phyloP scores from a whole-genome alignment of 2,888 invertebrate species.

The Andricus quercusramuli region DNA sequence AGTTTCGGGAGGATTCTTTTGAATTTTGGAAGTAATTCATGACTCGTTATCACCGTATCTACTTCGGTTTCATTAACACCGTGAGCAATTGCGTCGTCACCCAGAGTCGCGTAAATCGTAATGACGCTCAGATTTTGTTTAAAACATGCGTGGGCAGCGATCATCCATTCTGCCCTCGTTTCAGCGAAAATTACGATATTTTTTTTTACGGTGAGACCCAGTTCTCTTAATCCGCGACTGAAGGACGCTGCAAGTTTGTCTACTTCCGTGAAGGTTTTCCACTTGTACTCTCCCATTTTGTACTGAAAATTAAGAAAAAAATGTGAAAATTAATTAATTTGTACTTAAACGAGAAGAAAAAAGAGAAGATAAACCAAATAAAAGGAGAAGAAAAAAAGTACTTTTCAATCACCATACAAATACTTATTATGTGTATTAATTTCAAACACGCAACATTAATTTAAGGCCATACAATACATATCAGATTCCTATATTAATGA shows the following conservation, averaged over 20 bases:
- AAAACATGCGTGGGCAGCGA: constrained; percentile 97
- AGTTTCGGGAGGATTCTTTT: constrained; percentile 86
- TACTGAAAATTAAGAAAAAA: constrained; percentile 81
- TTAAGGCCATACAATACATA: no score
- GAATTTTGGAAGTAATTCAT: constrained; percentile 95
- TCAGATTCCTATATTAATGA: no score
- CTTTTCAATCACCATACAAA: no score
- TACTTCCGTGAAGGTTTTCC: constrained; percentile 91
- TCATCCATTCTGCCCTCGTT: constrained; percentile 98
- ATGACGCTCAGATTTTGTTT: constrained; percentile 92
- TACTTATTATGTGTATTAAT: no score
- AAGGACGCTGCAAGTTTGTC: constrained; percentile 88
- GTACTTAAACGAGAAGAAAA: not conserved
- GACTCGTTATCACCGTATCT: constrained; percentile 94
- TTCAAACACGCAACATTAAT: no score
- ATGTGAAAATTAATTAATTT: not conserved
- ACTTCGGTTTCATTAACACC: constrained; percentile 98
- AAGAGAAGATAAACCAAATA: not conserved
- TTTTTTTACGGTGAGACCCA: constrained; percentile 86
- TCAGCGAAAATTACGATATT: constrained; percentile 97
- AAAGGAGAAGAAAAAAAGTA: no score
- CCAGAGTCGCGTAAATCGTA: constrained; percentile 97
- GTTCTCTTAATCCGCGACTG: constrained; percentile 90
- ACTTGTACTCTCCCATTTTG: constrained; percentile 95
- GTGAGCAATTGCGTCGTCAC: constrained; percentile 97